Conservation (phyloP, 1,140 invertebrate genomes). For the Pteromalus puparum region DNA sequence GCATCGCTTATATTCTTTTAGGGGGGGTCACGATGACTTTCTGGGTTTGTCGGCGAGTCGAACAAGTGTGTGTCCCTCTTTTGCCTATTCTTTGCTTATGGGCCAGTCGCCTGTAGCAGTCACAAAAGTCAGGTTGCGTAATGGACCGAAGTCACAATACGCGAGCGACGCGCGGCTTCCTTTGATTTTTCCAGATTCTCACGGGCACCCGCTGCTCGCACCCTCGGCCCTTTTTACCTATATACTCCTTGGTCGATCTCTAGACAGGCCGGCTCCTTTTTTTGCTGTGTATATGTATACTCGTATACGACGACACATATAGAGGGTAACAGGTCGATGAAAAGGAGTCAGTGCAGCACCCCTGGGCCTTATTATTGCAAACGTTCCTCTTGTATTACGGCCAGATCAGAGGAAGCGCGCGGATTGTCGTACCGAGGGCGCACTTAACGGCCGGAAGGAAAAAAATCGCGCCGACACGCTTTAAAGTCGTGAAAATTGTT, state of each 20-base stretch:
- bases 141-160: conserved; percentile 66
- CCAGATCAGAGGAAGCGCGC: conserved; percentile 38
- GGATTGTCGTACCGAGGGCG: neutral
- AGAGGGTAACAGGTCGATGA: conserved; percentile 17
- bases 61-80: conserved; percentile 53
- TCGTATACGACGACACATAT: neutral
- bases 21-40: conserved; percentile 5
- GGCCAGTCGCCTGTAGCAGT: conserved; percentile 37
- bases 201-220: conserved; percentile 55
- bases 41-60: neutral
- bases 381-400: neutral
- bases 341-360: conserved; percentile 16
- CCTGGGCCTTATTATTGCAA: conserved; percentile 23
- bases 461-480: conserved; percentile 35
- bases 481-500: conserved; percentile 43
- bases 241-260: neutral
- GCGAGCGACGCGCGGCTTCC: conserved; percentile 58
- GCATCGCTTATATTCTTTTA: too few species aligned
- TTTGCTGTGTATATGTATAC: neutral
- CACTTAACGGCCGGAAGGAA: conserved; percentile 48
- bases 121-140: conserved; percentile 67
- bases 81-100: conserved; percentile 5
- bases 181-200: conserved; percentile 68
- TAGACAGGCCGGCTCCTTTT: conserved; percentile 19
- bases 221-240: too few species aligned